phyloP scores from a whole-genome alignment of 2,113 vertebrate species.

The Oreochromis spilurus region DNA sequence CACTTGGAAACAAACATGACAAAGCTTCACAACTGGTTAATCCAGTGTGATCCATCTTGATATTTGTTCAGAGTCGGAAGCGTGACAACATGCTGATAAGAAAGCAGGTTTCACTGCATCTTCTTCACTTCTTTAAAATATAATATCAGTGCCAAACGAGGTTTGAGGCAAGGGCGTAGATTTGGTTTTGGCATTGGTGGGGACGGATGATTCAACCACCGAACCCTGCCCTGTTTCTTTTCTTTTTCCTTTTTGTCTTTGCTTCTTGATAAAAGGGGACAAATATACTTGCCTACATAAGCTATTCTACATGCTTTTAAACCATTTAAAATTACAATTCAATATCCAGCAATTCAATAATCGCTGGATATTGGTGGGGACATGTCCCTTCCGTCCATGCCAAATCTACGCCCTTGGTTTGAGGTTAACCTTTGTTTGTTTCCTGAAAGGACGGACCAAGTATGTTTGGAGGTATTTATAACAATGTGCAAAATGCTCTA shows the following conservation, averaged over 20 bases:
- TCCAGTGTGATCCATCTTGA: neutral
- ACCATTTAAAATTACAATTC: no score
- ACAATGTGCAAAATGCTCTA: rapidly evolving
- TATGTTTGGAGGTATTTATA: neutral
- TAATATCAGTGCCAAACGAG: neutral
- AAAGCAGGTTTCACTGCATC: neutral
- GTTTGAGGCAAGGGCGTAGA: neutral
- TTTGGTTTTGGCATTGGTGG: no score
- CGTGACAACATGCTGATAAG: neutral
- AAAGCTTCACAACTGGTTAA: neutral
- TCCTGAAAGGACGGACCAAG: neutral
- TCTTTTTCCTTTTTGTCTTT: no score
- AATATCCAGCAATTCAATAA: no score
- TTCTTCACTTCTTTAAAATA: neutral
- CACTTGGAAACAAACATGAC: neutral
- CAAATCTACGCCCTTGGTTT: no score
- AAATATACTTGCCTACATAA: no score
- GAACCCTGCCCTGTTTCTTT: no score
- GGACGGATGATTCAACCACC: no score
- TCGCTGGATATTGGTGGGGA: no score
- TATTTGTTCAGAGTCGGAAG: neutral
- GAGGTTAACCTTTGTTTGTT: neutral
- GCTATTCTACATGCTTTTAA: no score
- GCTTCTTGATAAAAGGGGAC: no score
- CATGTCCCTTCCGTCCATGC: no score